Evolutionary conservation across 2,888 invertebrate species (phyloP), one percentile per base, ranked within the genome.

Genomic region (Eurytoma adleriae): DNA sequence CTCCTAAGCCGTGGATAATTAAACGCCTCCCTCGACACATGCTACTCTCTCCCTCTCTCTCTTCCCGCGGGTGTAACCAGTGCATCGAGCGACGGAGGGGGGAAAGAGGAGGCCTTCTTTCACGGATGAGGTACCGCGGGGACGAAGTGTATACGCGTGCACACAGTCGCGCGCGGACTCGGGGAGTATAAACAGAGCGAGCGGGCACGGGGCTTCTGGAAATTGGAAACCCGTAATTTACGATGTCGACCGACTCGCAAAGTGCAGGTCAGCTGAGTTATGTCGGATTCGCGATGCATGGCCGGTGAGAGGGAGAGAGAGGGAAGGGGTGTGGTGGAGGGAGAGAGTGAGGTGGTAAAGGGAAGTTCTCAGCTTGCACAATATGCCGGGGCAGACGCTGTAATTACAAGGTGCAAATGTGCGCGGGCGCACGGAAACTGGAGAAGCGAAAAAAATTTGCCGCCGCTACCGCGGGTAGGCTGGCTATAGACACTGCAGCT

Each of bases 141-240:
- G 40, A 40, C 10, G 40, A 40, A 40, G 40, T 40, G 40, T 40
- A 40, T 10, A 7, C 40, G 27, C 16, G 24, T n/a, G 40, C 3
- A 16, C 64, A 64, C 16, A 64, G n/a, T n/a, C 40, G 27, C 30
- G 27, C 30, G 24, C 48, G 48, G 27, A 24, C 24, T 24, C 24
- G 24, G 24, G 24, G 71, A 67, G n/a, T 59, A 61, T 48, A 24
- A 59, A 64, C 64, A 64, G 27, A 14, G 14, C 78, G 20, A 56
- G 30, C n/a, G 48, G 7, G 18, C 56, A 56, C 27, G 79, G 70
- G 78, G 77, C 76, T 83, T 81, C 83, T 84, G 86, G 87, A 88
- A 89, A 88, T 88, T 88, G 87, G 87, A 88, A 88, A 86, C 86
- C 84, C 74, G 86, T 88, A 88, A 88, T 89, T 88, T 88, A 88